A percentile compares a stretch with the other conserved stretches of the same genome.
Evolutionary conservation across 2,797 vertebrate genomes (phyloP).

Genomic region (Hydrocynus forskahlii): DNA sequence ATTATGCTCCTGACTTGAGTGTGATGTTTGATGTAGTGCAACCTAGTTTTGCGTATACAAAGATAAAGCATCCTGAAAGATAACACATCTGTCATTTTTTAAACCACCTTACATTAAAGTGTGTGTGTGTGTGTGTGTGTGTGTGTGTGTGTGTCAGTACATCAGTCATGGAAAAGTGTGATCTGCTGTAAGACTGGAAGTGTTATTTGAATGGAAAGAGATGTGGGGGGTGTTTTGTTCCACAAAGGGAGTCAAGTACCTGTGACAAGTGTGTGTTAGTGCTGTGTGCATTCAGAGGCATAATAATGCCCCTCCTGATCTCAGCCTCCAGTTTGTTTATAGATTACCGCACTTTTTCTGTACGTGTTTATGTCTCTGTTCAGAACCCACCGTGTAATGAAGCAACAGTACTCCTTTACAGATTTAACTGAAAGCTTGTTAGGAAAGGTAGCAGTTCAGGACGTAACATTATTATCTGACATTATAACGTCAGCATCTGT

Average conservation of each 20-base stretch:
- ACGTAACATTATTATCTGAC: too few species aligned
- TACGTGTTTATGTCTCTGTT: not conserved
- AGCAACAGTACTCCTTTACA: not conserved
- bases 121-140: not conserved
- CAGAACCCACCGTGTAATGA: not conserved
- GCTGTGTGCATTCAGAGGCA: not conserved
- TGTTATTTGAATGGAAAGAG: conserved; percentile 37
- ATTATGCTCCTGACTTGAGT: not conserved
- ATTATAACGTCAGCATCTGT: too few species aligned
- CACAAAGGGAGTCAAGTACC: conserved; percentile 42
- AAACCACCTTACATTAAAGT: conserved; percentile 7
- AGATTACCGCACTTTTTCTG: conserved; percentile 11
- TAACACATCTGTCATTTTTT: not conserved
- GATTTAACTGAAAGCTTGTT: not conserved
- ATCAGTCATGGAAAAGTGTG: conserved; percentile 34
- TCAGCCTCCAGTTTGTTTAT: conserved; percentile 18
- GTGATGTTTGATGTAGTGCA: conserved; percentile 24
- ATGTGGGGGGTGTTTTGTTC: conserved; percentile 45
- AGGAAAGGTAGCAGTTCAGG: not conserved
- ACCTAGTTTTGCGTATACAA: conserved; percentile 30
- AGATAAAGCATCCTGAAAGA: conserved; percentile 14
- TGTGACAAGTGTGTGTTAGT: conserved; percentile 25
- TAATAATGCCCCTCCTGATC: conserved; percentile 18
- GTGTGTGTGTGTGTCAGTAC: not conserved
- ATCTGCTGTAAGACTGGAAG: conserved; percentile 2